phyloP scores from a whole-genome alignment of 2,888 invertebrate species.

The Rhyacophila evoluta region DNA sequence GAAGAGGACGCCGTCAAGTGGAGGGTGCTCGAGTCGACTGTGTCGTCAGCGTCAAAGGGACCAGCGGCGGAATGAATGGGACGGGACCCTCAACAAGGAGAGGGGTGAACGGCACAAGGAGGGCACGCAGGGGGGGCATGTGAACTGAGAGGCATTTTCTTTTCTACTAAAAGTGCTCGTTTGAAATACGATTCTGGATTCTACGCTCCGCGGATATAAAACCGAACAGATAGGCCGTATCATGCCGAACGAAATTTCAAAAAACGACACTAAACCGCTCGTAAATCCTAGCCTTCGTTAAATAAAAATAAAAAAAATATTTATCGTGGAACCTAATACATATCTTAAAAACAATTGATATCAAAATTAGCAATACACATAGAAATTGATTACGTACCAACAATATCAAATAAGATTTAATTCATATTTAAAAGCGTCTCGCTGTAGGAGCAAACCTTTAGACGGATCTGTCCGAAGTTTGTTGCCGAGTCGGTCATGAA shows the following conservation, averaged over 20 bases:
- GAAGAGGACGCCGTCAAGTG: background rate
- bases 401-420: too few species aligned
- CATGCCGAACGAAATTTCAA: background rate
- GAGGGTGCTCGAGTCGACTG: conserved; percentile 6
- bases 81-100: background rate
- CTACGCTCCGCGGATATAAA: background rate
- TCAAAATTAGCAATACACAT: too few species aligned
- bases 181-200: background rate
- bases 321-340: too few species aligned
- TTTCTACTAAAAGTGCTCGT: background rate
- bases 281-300: too few species aligned
- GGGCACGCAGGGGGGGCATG: background rate
- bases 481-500: too few species aligned
- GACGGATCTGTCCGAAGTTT: too few species aligned
- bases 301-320: too few species aligned
- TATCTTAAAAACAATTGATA: too few species aligned
- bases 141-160: background rate
- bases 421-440: too few species aligned
- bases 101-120: background rate
- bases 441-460: too few species aligned
- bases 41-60: conserved; percentile 24
- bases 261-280: too few species aligned
- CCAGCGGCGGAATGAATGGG: conserved; percentile 17
- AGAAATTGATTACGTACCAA: too few species aligned
- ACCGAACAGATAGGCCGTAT: background rate